Evolutionary conservation across 2,888 invertebrate species (phyloP).

Genomic region (Cephus nigrinus): DNA sequence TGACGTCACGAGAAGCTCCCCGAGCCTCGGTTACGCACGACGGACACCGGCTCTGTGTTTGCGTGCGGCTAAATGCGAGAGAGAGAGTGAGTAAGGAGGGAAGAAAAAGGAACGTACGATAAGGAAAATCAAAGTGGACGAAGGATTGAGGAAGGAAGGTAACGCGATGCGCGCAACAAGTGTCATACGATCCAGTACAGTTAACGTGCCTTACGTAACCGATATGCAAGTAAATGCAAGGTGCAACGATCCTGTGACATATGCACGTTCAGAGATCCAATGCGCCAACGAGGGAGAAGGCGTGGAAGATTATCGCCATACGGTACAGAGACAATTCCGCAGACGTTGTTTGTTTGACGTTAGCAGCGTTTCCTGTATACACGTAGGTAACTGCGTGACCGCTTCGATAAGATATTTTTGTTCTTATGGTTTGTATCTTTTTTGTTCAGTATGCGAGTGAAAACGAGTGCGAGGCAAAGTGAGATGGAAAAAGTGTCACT

Average conservation of each 20-base stretch:
- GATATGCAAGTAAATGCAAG: background rate
- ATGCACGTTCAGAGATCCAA: background rate
- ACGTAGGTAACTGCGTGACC: background rate
- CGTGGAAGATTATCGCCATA: background rate
- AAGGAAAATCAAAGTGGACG: background rate
- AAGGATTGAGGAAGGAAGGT: conserved; percentile 6
- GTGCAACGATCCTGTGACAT: background rate
- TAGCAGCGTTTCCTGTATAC: background rate
- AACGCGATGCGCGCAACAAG: background rate
- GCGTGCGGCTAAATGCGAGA: conserved; percentile 11
- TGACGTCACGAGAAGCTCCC: background rate
- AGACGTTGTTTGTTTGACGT: background rate
- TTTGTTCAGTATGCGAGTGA: background rate
- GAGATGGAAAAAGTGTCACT: background rate
- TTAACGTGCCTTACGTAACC: background rate
- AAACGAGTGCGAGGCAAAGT: background rate
- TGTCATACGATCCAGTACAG: conserved; percentile 2
- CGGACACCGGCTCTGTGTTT: background rate
- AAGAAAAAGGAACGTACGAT: background rate
- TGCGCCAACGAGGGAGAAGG: background rate
- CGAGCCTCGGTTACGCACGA: background rate
- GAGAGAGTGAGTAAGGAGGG: conserved; percentile 6
- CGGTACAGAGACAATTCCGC: background rate
- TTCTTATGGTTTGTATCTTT: background rate
- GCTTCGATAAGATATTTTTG: background rate